These are phyloP conservation scores for Malurus alboscapulatus DNA, from an alignment of 2,113 vertebrate genomes.

Conservation along the genomic window DNA sequence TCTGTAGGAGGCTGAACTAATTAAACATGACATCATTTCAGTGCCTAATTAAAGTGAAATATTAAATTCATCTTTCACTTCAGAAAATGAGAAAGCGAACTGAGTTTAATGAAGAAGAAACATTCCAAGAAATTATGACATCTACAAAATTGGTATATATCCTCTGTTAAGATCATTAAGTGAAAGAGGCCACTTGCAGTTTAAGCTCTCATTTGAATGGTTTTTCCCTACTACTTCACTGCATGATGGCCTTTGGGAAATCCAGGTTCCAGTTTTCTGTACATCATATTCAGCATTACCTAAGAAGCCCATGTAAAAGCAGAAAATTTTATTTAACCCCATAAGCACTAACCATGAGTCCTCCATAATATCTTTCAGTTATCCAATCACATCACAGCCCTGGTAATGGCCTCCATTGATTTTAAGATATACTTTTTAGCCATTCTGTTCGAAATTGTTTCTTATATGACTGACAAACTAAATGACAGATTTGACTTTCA, in stretches of 20 bases:
- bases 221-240: background rate
- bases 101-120: conserved; percentile 7
- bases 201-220: background rate
- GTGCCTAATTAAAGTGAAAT: conserved; percentile 27
- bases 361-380: background rate
- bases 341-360: background rate
- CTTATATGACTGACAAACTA: background rate
- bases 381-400: background rate
- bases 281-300: background rate
- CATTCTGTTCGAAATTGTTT: background rate
- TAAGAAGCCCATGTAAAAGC: background rate
- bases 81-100: background rate
- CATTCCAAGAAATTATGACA: background rate
- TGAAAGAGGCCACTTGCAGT: background rate
- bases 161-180: background rate
- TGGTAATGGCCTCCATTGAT: background rate
- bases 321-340: background rate
- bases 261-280: background rate
- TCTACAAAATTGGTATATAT: background rate
- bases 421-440: background rate
- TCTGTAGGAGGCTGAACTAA: background rate
- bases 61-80: conserved; percentile 9
- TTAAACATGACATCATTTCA: conserved; percentile 23
- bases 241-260: background rate
- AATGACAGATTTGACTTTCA: background rate